Conservation (phyloP, 2,888 invertebrate species). For the Drosophila stalkeri region DNA sequence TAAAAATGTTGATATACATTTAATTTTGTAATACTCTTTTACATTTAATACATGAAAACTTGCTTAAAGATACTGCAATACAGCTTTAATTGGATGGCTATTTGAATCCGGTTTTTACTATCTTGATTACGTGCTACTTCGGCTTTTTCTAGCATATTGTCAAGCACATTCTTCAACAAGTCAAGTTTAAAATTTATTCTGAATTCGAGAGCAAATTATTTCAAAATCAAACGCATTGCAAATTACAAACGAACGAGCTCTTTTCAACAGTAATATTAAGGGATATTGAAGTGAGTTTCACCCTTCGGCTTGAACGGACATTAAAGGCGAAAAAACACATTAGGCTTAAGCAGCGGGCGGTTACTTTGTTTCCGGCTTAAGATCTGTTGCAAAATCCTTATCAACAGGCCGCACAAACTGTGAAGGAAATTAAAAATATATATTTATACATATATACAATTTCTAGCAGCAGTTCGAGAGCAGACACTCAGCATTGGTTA, state of each 20-base stretch:
- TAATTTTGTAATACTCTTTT: too few species aligned
- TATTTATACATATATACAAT: not conserved
- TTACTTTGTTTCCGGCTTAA: conserved; percentile 24
- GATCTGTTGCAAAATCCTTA: conserved; percentile 24
- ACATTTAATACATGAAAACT: not conserved
- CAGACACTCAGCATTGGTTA: conserved; percentile 6
- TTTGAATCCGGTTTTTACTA: not conserved
- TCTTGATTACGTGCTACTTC: not conserved
- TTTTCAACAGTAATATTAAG: not conserved
- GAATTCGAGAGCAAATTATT: not conserved
- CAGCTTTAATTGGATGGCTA: not conserved
- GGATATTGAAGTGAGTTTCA: not conserved
- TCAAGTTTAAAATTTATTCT: not conserved
- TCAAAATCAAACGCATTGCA: not conserved
- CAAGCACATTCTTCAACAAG: not conserved
- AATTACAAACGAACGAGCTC: not conserved
- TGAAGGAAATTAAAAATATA: conserved; percentile 62
- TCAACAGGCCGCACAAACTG: conserved; percentile 33
- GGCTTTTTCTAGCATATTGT: not conserved
- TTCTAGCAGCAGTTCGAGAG: conserved; percentile 10
- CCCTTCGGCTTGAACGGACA: not conserved
- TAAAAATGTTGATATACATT: too few species aligned
- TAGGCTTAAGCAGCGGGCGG: conserved; percentile 27
- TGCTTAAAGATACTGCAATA: not conserved
- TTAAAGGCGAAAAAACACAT: conserved; percentile 15